A percentile compares a stretch with the other conserved stretches of the same genome.
Evolutionary conservation across 2,888 invertebrate species (phyloP).

Genomic region (Melinaea menophilus): DNA sequence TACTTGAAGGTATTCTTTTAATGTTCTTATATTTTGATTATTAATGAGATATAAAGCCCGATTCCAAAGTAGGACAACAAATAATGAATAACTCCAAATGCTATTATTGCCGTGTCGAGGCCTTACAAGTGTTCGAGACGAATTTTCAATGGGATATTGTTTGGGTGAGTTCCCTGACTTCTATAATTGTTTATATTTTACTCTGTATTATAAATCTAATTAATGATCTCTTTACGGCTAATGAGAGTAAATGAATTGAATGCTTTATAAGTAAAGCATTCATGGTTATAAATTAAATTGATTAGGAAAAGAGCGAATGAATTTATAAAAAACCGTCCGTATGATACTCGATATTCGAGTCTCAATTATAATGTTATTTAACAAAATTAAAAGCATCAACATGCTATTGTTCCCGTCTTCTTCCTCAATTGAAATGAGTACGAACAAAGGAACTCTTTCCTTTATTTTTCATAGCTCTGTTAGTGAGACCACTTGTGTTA

Average conservation of each 20-base stretch:
- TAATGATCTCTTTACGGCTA: too few relatives aligned
- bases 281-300: too few relatives aligned
- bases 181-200: background rate
- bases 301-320: too few relatives aligned
- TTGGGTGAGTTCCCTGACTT: conserved; percentile 18
- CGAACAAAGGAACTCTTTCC: conserved; percentile 23
- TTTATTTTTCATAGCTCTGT: conserved; percentile 26
- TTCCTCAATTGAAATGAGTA: conserved; percentile 24
- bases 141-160: conserved; percentile 63
- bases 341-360: background rate
- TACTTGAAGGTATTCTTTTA: background rate
- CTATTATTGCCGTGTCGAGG: conserved; percentile 59
- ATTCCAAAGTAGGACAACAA: conserved; percentile 35
- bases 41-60: conserved; percentile 40
- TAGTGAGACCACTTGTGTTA: conserved; percentile 30
- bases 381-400: background rate
- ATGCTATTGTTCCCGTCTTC: conserved; percentile 1
- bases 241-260: background rate
- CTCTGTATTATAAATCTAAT: background rate
- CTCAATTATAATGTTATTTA: background rate
- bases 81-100: conserved; percentile 53
- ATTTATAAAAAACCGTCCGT: too few relatives aligned
- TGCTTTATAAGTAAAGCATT: background rate
- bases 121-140: conserved; percentile 60
- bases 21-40: background rate